A percentile compares a stretch with the other conserved stretches of the same genome.
Evolutionary conservation across 2,888 invertebrate genomes (phyloP).

Genomic region (Cylindroiulus punctatus): DNA sequence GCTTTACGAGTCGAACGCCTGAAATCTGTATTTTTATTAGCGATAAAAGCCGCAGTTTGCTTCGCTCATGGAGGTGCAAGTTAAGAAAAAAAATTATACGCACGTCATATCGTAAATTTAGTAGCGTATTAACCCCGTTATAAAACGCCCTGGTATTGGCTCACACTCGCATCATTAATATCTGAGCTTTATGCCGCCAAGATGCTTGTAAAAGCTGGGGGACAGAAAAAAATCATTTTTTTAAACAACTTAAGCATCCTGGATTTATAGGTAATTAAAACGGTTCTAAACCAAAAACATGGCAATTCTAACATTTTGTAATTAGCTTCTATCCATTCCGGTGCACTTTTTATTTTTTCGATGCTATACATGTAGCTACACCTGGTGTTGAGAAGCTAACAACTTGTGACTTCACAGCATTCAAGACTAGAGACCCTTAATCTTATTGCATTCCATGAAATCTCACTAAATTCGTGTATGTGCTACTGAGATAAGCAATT

Average conservation of each 20-base stretch:
- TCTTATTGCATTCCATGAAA: no score
- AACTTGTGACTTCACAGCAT: no score
- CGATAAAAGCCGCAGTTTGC: not conserved
- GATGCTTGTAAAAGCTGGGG: not conserved
- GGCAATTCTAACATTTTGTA: no score
- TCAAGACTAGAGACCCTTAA: no score
- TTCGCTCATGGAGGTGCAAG: not conserved
- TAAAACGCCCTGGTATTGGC: not conserved
- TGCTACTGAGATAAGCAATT: no score
- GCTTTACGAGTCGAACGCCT: conserved; percentile 1
- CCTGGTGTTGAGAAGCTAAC: no score
- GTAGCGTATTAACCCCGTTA: conserved; percentile 14
- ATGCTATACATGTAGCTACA: no score
- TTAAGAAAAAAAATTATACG: conserved; percentile 24
- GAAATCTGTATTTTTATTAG: conserved; percentile 42
- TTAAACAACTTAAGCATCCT: not conserved
- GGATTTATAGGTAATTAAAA: not conserved
- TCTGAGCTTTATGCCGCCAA: not conserved
- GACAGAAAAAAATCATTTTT: not conserved
- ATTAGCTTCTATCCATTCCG: no score
- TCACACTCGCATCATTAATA: not conserved
- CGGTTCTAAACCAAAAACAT: no score
- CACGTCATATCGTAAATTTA: conserved; percentile 34
- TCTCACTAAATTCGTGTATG: no score
- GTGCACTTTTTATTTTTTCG: no score